Conservation (phyloP, 1,140 invertebrate genomes). For the Phthorimaea operculella region DNA sequence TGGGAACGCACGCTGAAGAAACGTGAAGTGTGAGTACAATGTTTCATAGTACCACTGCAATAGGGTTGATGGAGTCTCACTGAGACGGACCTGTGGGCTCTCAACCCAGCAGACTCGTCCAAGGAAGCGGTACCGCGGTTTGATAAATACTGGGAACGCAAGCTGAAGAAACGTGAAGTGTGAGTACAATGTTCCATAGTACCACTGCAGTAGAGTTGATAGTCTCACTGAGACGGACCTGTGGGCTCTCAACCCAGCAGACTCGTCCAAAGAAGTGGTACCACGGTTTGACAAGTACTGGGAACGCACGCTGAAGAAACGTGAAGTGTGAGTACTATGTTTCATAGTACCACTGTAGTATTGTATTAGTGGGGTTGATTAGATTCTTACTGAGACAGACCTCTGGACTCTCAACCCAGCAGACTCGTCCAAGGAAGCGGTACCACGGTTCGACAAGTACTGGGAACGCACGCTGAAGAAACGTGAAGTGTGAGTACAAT, state of each 20-base stretch:
- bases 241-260: too few species aligned
- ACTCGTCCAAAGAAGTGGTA: too few species aligned
- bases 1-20: too few species aligned
- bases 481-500: constrained; percentile 54
- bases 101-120: constrained; percentile 87
- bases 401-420: constrained; percentile 91
- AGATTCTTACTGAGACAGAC: constrained; percentile 83
- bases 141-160: constrained; percentile 84
- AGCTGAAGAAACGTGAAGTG: constrained; percentile 68
- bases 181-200: constrained; percentile 37
- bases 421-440: constrained; percentile 83
- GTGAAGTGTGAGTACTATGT: too few species aligned
- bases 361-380: too few species aligned
- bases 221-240: too few species aligned
- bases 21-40: too few species aligned
- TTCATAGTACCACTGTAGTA: too few species aligned
- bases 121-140: constrained; percentile 83
- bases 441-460: constrained; percentile 87
- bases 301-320: too few species aligned
- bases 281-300: too few species aligned
- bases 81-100: constrained; percentile 87
- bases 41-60: too few species aligned
- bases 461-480: constrained; percentile 76
- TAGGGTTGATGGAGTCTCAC: constrained; percentile 82
- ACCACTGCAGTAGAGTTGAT: too few species aligned